Base-by-base conservation (phyloP, 1,140 invertebrate genomes). In the Drosophila teissieri region DNA sequence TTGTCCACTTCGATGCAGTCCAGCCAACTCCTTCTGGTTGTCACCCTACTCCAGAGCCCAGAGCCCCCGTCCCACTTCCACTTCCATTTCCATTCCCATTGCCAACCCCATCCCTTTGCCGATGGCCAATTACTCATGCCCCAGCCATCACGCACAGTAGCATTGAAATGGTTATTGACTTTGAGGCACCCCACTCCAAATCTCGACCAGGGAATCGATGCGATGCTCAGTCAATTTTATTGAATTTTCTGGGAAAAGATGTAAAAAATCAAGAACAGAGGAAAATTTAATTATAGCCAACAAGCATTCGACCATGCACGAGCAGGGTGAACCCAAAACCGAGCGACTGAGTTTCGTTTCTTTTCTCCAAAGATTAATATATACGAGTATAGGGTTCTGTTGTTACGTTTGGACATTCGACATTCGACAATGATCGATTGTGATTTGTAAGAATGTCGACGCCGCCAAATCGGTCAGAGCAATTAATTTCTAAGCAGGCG, bases 351-450 rank as follows among this genome's bases (percentile, higher is more conserved):
- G 60, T 81, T 82, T 68, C 65, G 19, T 19, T 19, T 19, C 19
- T 19, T 19, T 52, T 51, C 61, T 56, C 74, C 49, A 60, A 56
- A 58, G 78, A 79, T 79, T 80, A 48, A 62, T 78, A 73, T 58
- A 58, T 74, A 19, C 2, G n/a, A n/a, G 2, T 19, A 11, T 51
- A n/a, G 42, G 37, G 55, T 62, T 61, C 49, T 67, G 7, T 48
- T 45, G 45, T 63, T 19, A 45, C 42, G 24, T 54, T 54, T 49
- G 54, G 45, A 57, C 34, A 40, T 45, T 76, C 67, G 45, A 57
- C 34, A 40, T 49, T 76, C 67, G 83, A 79, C 83, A 86, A 86
- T 86, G 83, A 86, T 86, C 83, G 83, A 86, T 86, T 88, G 83
- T 86, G 79, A 85, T 85, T 85, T 78, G 62, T 85, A 77, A 69